These are phyloP conservation scores for Dastarcus helophoroides DNA, from an alignment of 2,888 invertebrate species.

Conservation along the genomic window DNA sequence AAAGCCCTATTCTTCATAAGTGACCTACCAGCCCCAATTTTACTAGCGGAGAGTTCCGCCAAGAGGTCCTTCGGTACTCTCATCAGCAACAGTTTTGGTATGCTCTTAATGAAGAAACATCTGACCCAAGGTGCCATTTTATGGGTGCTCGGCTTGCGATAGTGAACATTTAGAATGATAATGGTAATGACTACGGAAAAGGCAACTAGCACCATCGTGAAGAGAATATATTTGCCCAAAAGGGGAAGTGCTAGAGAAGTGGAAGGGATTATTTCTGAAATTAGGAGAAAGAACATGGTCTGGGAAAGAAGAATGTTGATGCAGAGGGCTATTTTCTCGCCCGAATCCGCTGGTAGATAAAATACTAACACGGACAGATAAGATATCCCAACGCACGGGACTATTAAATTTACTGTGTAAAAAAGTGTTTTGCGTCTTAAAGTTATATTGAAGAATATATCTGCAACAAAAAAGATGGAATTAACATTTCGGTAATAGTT, in stretches of 20 bases:
- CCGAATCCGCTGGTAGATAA: constrained; percentile 94
- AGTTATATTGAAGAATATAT: constrained; percentile 98
- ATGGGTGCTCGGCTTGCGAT: constrained; percentile 88
- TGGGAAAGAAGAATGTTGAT: constrained; percentile 88
- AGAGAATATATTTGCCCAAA: constrained; percentile 81
- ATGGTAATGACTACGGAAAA: constrained; percentile 86
- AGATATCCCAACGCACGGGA: constrained; percentile 93
- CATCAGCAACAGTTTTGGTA: constrained; percentile 79
- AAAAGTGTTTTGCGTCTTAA: constrained; percentile 86
- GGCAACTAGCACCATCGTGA: constrained; percentile 86
- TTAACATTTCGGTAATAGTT: too few relatives aligned
- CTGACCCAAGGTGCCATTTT: constrained; percentile 93
- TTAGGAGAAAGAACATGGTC: constrained; percentile 89
- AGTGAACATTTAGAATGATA: constrained; percentile 83
- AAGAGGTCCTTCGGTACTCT: constrained; percentile 77
- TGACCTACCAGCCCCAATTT: constrained; percentile 53
- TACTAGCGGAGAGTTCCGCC: constrained; percentile 70
- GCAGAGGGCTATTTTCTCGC: constrained; percentile 95
- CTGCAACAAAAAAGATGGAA: constrained; percentile 49
- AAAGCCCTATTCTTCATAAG: constrained; percentile 54
- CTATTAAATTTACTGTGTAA: constrained; percentile 93
- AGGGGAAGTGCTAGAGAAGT: constrained; percentile 82
- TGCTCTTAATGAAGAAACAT: constrained; percentile 71
- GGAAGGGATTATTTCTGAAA: constrained; percentile 91
- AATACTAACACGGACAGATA: constrained; percentile 93